Percentiles rank a stretch among this genome's conserved stretches.
These are phyloP conservation scores for Pedicia rivosa DNA, from an alignment of 2,888 invertebrate genomes.

Conservation along the genomic window DNA sequence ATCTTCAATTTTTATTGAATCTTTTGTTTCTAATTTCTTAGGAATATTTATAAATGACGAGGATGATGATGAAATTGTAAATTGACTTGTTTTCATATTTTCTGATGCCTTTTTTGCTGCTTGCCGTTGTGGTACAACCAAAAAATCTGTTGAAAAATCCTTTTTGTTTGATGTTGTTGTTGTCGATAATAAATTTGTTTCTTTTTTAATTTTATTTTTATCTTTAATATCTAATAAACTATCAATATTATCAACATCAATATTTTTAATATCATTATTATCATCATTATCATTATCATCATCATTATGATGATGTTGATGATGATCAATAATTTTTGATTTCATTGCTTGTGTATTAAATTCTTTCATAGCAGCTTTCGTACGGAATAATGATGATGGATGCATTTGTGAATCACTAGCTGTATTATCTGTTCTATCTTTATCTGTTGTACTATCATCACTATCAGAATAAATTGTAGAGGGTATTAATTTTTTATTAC, in stretches of 20 bases:
- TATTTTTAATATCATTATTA: neutral
- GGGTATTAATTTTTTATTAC: conserved; percentile 40
- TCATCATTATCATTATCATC: conserved; percentile 17
- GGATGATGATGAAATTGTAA: conserved; percentile 12
- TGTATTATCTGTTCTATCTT: conserved; percentile 40
- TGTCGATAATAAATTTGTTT: conserved; percentile 12
- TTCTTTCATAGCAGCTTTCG: conserved; percentile 75
- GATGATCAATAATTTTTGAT: conserved; percentile 7
- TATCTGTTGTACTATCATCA: conserved; percentile 32
- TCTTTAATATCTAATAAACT: conserved; percentile 1
- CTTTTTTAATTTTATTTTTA: conserved; percentile 17
- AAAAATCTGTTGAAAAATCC: conserved; percentile 54
- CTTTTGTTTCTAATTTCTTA: conserved; percentile 22
- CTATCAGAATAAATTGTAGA: conserved; percentile 69
- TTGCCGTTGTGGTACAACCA: conserved; percentile 74
- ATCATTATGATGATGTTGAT: too few species aligned
- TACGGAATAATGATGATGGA: conserved; percentile 48
- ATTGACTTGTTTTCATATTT: conserved; percentile 57
- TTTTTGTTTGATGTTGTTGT: conserved; percentile 24
- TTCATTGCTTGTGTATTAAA: conserved; percentile 40
- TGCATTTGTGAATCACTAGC: conserved; percentile 52
- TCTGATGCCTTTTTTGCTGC: conserved; percentile 85
- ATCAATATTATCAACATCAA: neutral
- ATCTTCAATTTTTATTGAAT: conserved; percentile 23
- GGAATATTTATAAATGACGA: conserved; percentile 11